Base-by-base conservation (phyloP, 2,113 vertebrate species). In the Campylorhamphus procurvoides region DNA sequence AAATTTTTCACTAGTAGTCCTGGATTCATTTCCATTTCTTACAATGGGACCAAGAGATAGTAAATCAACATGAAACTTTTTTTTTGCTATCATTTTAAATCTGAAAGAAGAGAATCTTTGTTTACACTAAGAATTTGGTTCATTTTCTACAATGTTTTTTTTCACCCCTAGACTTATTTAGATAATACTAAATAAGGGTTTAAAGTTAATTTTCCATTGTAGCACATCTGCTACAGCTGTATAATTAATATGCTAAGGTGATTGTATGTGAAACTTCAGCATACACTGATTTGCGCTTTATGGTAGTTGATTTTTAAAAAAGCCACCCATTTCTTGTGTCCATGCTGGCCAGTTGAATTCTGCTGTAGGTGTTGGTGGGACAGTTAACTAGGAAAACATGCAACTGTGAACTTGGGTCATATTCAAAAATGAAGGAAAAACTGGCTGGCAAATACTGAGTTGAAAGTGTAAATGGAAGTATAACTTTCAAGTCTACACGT, bases 381-480 rank as follows among this genome's bases (percentile, higher is more conserved):
- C 47, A 73, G 25, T 73, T 69, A 33, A 69, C 37, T 73, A n/a
- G 62, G 79, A 80, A 90, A 89, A 73, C 1, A 3, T 59, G 56
- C 78, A 88, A 39, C 25, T 49, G 3, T 13, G 64, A 90, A 55
- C 46, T 20, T 82, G 71, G 39, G 75, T 84, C 82, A 74, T 74
- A 88, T 83, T 96, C 60, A 94, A 94, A 97, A 96, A 42, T 60
- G 60, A 89, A 93, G 94, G 89, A 97, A 92, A 95, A 93, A 52
- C 89, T 87, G 47, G 42, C 89, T 94, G 88, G 95, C 66, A 96
- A 93, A 96, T 96, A 87, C 37, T 85, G 76, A 89, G 87, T 95
- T 87, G 93, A 94, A 96, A 98, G 86, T 93, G 89, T 94, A 95
- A 94, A 90, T 87, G 74, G 71, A 84, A 96, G 74, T 96, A 46